These are phyloP conservation scores for Xanthia icteritia DNA, from an alignment of 2,888 invertebrate genomes.

Conservation along the genomic window DNA sequence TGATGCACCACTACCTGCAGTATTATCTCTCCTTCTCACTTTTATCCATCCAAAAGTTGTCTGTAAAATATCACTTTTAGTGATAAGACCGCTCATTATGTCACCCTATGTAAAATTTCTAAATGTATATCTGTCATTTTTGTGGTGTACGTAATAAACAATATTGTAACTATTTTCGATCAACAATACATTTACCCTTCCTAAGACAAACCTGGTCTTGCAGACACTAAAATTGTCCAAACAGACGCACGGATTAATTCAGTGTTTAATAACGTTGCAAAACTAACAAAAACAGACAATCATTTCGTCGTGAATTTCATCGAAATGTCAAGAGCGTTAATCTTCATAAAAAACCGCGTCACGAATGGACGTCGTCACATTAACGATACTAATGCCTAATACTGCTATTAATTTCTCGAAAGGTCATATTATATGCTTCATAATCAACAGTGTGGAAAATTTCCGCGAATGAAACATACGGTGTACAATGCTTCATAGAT, in stretches of 20 bases:
- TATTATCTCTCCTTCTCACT: no score
- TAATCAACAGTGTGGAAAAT: constrained; percentile 64
- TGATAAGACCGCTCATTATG: no score
- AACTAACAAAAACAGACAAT: constrained; percentile 52
- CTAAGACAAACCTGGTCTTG: constrained; percentile 29
- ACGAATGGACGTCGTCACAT: constrained; percentile 56
- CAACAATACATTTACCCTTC: constrained; percentile 18
- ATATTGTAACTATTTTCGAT: background rate
- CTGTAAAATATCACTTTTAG: no score
- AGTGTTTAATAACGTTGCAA: constrained; percentile 34
- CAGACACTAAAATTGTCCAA: background rate
- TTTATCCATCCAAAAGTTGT: no score
- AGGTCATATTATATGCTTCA: constrained; percentile 65
- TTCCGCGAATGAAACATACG: constrained; percentile 46
- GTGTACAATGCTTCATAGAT: constrained; percentile 17
- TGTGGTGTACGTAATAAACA: no score
- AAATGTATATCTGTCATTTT: no score
- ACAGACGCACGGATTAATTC: constrained; percentile 15
- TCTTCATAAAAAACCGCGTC: constrained; percentile 60
- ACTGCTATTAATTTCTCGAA: constrained; percentile 69
- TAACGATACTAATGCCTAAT: constrained; percentile 64
- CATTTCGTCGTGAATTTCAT: constrained; percentile 60
- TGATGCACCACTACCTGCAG: no score
- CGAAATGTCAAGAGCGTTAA: constrained; percentile 66
- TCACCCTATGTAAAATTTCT: no score